Percentiles rank a stretch among this genome's conserved stretches.
These are phyloP conservation scores for Heteromyza rotundicornis DNA, from an alignment of 2,888 invertebrate genomes.

Conservation along the genomic window DNA sequence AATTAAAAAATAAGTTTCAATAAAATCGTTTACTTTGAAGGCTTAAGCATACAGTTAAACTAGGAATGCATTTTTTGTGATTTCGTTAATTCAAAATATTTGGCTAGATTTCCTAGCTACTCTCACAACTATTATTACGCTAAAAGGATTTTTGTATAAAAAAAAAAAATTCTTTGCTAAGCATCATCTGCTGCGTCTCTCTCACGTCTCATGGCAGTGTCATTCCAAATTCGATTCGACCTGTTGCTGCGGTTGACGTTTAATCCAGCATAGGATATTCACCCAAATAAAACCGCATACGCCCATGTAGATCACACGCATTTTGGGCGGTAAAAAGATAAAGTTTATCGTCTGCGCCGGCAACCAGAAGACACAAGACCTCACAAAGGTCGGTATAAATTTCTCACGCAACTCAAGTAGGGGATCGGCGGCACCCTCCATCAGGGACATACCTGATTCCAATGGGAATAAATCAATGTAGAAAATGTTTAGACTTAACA, in stretches of 20 bases:
- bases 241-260: slow-evolving; percentile 65
- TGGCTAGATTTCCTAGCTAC: too few relatives aligned
- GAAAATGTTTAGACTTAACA: not conserved
- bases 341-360: slow-evolving; percentile 84
- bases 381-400: slow-evolving; percentile 73
- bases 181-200: too few relatives aligned
- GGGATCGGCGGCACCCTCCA: slow-evolving; percentile 75
- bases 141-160: too few relatives aligned
- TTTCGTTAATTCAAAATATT: too few relatives aligned
- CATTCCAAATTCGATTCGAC: too few relatives aligned
- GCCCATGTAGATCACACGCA: slow-evolving; percentile 80
- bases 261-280: slow-evolving; percentile 83
- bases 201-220: too few relatives aligned
- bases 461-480: not conserved
- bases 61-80: too few relatives aligned
- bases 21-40: too few relatives aligned
- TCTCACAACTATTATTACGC: too few relatives aligned
- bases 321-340: slow-evolving; percentile 71
- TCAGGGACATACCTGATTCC: slow-evolving; percentile 72
- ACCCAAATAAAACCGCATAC: slow-evolving; percentile 82
- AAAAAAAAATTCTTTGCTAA: too few relatives aligned
- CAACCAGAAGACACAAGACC: slow-evolving; percentile 84
- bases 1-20: too few relatives aligned
- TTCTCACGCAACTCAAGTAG: slow-evolving; percentile 76
- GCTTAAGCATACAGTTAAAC: too few relatives aligned